Evolutionary conservation across 2,888 invertebrate species (phyloP).

Genomic region (Notocelia uddmanniana): DNA sequence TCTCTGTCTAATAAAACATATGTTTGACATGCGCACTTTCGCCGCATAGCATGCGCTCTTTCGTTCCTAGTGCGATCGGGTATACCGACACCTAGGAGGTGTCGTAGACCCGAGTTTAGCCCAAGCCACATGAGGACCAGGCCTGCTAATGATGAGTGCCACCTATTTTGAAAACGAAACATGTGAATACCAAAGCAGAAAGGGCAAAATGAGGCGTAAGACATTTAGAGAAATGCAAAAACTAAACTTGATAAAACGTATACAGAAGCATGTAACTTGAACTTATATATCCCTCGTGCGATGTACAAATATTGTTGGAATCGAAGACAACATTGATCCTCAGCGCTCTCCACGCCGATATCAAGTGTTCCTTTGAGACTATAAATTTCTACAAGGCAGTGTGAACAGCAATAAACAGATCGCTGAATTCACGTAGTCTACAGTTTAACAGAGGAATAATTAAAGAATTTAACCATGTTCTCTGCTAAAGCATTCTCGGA

Average conservation of each 20-base stretch:
- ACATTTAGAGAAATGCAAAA: too few species aligned
- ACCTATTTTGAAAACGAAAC: too few species aligned
- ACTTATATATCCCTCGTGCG: conserved; percentile 12
- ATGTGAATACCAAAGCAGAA: too few species aligned
- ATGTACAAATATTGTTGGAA: conserved; percentile 13
- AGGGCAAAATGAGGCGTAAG: too few species aligned
- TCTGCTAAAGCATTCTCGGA: conserved; percentile 12
- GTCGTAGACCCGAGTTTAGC: too few species aligned
- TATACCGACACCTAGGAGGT: too few species aligned
- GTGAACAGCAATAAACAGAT: conserved; percentile 20
- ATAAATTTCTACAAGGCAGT: conserved; percentile 21
- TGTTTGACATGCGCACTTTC: too few species aligned
- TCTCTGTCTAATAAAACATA: too few species aligned
- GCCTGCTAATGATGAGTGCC: too few species aligned
- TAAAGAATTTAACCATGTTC: conserved; percentile 8
- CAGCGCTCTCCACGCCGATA: background rate
- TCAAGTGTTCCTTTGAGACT: conserved; percentile 20
- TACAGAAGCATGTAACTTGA: background rate
- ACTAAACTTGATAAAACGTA: background rate
- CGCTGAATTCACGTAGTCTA: background rate
- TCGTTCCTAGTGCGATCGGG: too few species aligned
- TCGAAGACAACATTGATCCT: conserved; percentile 20
- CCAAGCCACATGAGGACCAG: too few species aligned
- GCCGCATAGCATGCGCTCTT: too few species aligned
- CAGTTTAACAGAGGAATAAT: conserved; percentile 3